A percentile compares a stretch with the other conserved stretches of the same genome.
These are phyloP conservation scores for Torymus aiolomorphi DNA, from an alignment of 2,888 invertebrate species.

Conservation along the genomic window DNA sequence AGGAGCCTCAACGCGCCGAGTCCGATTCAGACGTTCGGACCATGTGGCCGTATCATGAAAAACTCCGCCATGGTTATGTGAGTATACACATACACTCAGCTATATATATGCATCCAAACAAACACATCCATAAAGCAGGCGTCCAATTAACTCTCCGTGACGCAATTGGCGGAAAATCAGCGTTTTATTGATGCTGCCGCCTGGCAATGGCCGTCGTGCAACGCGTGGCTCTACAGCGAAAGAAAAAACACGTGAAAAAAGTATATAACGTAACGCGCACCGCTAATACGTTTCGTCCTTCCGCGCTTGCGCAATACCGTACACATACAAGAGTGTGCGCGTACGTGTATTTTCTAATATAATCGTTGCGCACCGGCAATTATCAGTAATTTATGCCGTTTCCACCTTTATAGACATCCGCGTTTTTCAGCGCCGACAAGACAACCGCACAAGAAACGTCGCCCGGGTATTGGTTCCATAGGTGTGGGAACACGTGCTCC, in stretches of 20 bases:
- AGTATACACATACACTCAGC: constrained; percentile 77
- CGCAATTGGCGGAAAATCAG: constrained; percentile 2
- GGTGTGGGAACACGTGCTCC: too few relatives aligned
- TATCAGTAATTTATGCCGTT: constrained; percentile 36
- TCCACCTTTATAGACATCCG: constrained; percentile 22
- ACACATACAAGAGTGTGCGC: not conserved
- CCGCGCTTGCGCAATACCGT: constrained; percentile 43
- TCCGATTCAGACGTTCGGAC: constrained; percentile 97
- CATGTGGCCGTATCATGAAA: constrained; percentile 98
- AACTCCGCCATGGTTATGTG: constrained; percentile 97
- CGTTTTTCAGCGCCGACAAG: constrained; percentile 7
- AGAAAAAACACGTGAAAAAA: not conserved
- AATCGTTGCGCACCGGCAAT: constrained; percentile 26
- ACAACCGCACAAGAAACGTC: not conserved
- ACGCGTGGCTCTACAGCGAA: not conserved
- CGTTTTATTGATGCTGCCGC: not conserved
- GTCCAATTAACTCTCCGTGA: not conserved
- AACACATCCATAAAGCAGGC: not conserved
- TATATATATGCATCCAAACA: too few relatives aligned
- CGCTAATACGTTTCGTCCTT: constrained; percentile 18
- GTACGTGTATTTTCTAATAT: constrained; percentile 30
- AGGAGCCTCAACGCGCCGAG: constrained; percentile 97
- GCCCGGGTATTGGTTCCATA: too few relatives aligned
- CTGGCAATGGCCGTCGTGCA: too few relatives aligned
- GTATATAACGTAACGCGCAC: not conserved